Percentiles rank a stretch among this genome's conserved stretches.
Evolutionary conservation across 1,140 invertebrate genomes (phyloP).

Genomic region (Cataglyphis hispanica): DNA sequence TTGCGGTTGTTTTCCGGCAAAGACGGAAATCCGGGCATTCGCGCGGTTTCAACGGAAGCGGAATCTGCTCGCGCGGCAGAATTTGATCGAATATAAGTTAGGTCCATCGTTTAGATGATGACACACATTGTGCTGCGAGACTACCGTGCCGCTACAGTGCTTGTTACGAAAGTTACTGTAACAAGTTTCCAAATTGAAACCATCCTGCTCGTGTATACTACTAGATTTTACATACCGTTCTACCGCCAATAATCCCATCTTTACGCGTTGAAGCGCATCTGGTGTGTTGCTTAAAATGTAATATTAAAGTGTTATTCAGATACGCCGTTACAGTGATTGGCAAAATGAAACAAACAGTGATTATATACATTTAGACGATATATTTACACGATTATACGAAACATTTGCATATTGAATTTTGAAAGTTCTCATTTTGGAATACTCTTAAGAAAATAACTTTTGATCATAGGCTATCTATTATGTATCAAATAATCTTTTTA

Average conservation of each 20-base stretch:
- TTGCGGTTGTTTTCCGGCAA: slow-evolving; percentile 19
- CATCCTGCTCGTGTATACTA: slow-evolving; percentile 47
- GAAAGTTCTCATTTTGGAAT: not conserved
- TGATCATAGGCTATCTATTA: not conserved
- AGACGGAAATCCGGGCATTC: not conserved
- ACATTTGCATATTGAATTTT: not conserved
- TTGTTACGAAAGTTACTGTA: slow-evolving; percentile 63
- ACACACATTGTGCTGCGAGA: slow-evolving; percentile 45
- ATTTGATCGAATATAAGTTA: slow-evolving; percentile 66
- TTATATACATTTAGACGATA: not conserved
- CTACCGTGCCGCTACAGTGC: slow-evolving; percentile 16
- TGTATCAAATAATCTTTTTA: not conserved
- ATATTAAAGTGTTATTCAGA: not conserved
- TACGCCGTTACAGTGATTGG: not conserved
- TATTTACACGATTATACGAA: not conserved
- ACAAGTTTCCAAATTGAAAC: slow-evolving; percentile 71
- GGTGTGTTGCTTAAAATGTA: not conserved
- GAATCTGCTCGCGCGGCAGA: slow-evolving; percentile 38
- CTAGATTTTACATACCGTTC: slow-evolving; percentile 25
- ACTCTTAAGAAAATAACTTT: not conserved
- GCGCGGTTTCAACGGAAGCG: not conserved
- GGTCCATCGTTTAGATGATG: slow-evolving; percentile 17
- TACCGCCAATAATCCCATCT: slow-evolving; percentile 17
- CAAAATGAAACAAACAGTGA: not conserved
- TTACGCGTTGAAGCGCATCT: not conserved